These are phyloP conservation scores for Gorsachius goisagi DNA, from an alignment of 2,113 vertebrate genomes.

Conservation along the genomic window DNA sequence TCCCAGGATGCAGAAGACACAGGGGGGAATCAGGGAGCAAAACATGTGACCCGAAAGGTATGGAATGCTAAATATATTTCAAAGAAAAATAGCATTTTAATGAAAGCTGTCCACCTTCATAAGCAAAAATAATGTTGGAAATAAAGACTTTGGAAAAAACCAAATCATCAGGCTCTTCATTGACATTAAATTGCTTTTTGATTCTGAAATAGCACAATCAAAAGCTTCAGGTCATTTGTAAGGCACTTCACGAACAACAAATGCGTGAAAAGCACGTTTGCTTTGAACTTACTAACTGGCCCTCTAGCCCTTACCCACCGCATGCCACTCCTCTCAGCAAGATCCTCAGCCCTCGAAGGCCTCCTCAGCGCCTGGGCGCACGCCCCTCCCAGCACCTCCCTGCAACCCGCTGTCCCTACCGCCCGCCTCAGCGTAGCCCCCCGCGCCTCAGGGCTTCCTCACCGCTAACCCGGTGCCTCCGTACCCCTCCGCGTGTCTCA, in stretches of 20 bases:
- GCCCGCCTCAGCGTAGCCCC: too few species aligned
- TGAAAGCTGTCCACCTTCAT: background rate
- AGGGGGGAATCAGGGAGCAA: rapidly evolving
- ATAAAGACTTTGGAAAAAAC: rapidly evolving
- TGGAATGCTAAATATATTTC: background rate
- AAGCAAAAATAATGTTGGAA: background rate
- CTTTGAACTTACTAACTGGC: rapidly evolving
- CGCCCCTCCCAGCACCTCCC: rapidly evolving
- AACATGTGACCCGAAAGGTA: rapidly evolving
- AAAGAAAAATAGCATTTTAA: background rate
- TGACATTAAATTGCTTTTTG: background rate
- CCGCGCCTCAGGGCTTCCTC: rapidly evolving
- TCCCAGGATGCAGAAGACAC: background rate
- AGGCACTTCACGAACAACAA: background rate
- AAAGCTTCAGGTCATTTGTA: background rate
- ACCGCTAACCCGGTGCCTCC: rapidly evolving
- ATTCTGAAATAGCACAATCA: background rate
- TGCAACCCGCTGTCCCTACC: rapidly evolving
- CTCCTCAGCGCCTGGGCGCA: rapidly evolving
- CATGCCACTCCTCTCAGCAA: rapidly evolving
- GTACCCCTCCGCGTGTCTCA: background rate
- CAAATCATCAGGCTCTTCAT: background rate
- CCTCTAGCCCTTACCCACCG: too few species aligned
- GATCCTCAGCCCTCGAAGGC: rapidly evolving
- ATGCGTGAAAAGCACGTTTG: rapidly evolving